These are phyloP conservation scores for Kuschelorhynchus macadamiae DNA, from an alignment of 2,888 invertebrate species.

Conservation along the genomic window DNA sequence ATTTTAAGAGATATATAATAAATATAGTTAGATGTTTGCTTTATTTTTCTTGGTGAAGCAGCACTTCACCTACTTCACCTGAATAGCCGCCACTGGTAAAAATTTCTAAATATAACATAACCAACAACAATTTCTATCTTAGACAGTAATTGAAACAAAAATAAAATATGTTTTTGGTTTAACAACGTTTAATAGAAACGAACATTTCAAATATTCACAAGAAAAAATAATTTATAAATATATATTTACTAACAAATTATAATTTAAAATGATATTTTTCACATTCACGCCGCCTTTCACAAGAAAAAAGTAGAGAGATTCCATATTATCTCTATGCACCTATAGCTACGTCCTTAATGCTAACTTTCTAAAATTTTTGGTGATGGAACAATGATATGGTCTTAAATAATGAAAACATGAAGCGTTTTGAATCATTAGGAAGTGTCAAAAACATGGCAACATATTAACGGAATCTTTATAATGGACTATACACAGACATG, in stretches of 20 bases:
- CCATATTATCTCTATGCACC: not conserved
- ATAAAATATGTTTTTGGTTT: slow-evolving; percentile 1
- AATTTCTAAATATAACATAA: too few species aligned
- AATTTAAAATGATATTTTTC: not conserved
- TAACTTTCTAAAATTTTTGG: slow-evolving; percentile 3
- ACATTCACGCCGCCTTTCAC: slow-evolving; percentile 3
- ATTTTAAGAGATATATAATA: too few species aligned
- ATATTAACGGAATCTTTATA: slow-evolving; percentile 3
- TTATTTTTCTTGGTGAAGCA: too few species aligned
- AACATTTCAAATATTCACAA: not conserved
- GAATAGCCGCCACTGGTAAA: too few species aligned
- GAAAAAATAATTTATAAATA: not conserved
- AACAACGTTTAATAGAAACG: slow-evolving; percentile 2
- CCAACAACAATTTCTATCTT: too few species aligned
- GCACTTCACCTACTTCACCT: too few species aligned
- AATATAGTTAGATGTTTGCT: too few species aligned
- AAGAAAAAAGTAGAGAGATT: not conserved
- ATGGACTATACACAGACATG: too few species aligned
- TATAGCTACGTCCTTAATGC: slow-evolving; percentile 5
- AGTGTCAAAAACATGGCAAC: not conserved
- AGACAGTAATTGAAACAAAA: slow-evolving; percentile 9
- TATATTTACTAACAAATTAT: too few species aligned
- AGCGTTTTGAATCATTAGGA: slow-evolving; percentile 2
- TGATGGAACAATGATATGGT: slow-evolving; percentile 17
- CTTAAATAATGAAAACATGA: slow-evolving; percentile 26